These are phyloP conservation scores for Bibio marci DNA, from an alignment of 2,888 invertebrate genomes.

Conservation along the genomic window DNA sequence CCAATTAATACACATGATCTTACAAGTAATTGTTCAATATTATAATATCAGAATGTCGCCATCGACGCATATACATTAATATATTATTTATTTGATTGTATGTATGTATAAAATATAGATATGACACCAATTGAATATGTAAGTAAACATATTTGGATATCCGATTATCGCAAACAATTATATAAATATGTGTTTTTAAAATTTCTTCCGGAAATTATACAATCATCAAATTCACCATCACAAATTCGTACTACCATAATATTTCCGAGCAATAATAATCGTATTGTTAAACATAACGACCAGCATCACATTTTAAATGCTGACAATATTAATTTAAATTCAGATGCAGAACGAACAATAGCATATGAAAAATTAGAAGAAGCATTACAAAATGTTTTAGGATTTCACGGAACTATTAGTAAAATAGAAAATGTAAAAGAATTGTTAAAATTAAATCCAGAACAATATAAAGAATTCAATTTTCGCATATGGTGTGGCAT, in stretches of 20 bases:
- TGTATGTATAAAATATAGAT: too few species aligned
- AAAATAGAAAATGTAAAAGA: slow-evolving; percentile 19
- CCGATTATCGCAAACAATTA: slow-evolving; percentile 34
- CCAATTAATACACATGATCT: slow-evolving; percentile 46
- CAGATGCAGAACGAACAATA: slow-evolving; percentile 21
- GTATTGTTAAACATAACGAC: slow-evolving; percentile 19
- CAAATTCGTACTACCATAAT: background rate
- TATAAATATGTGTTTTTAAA: slow-evolving; percentile 37
- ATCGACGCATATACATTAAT: too few species aligned
- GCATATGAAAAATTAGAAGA: slow-evolving; percentile 18
- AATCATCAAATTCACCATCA: background rate
- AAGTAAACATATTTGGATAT: slow-evolving; percentile 44
- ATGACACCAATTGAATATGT: slow-evolving; percentile 56
- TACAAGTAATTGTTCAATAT: slow-evolving; percentile 21
- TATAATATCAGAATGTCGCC: background rate
- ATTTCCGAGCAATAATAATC: slow-evolving; percentile 15
- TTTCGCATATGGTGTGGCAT: slow-evolving; percentile 67
- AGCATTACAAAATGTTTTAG: slow-evolving; percentile 29
- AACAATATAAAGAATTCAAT: slow-evolving; percentile 25
- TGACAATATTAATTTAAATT: too few species aligned
- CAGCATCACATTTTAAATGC: too few species aligned
- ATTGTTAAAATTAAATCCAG: slow-evolving; percentile 16
- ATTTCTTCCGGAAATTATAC: slow-evolving; percentile 15
- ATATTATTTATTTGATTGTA: too few species aligned
- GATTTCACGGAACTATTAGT: slow-evolving; percentile 24